Evolutionary conservation across 2,888 invertebrate genomes (phyloP), one percentile per base, ranked within the genome.

Genomic region (Saturnia japonica): DNA sequence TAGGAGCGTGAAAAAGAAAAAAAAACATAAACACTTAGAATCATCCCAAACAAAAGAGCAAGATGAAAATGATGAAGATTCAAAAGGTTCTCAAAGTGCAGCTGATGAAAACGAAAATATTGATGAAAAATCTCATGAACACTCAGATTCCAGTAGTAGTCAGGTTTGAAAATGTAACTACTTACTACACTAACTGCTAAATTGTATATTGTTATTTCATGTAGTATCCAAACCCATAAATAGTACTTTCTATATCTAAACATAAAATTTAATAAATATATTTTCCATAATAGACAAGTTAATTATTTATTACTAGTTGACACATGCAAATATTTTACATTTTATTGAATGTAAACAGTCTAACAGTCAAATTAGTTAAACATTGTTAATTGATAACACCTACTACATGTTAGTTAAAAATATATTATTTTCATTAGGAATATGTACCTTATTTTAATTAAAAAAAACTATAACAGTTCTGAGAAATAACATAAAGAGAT

Each of bases 161-260:
- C 90, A 93, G 93, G 93, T 93, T 91, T 88, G 91, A 88, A 68
- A 80, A 74, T 75, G 42, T 70, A 70, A 40, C 40, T 64, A 22
- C 40, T 64, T 40, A 40, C 77, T 77, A 79, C 71, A 72, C 74
- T 64, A 67, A 73, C 34, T n/a, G 8, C 3, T 22, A 64, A 64
- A 64, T 40, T 64, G 22, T 40, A 28, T 54, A 60, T 60, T 28
- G 12, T 60, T 25, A 28, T 60, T 14, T 60, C 12, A 25, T 28
- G 57, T 60, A 28, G 57, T 60, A 25, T 60, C 28, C 28, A 60
- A 60, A 28, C 6, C 28, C 25, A 60, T 28, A 28, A 28, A 14
- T 28, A 25, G 25, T 60, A 14, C 12, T 25, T 28, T 28, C 4
- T 14, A 14, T 60, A 3, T 25, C 1, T 11, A 28, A 25, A 28